phyloP scores from a whole-genome alignment of 2,113 vertebrate genomes.

The Thamnophis sirtalis region DNA sequence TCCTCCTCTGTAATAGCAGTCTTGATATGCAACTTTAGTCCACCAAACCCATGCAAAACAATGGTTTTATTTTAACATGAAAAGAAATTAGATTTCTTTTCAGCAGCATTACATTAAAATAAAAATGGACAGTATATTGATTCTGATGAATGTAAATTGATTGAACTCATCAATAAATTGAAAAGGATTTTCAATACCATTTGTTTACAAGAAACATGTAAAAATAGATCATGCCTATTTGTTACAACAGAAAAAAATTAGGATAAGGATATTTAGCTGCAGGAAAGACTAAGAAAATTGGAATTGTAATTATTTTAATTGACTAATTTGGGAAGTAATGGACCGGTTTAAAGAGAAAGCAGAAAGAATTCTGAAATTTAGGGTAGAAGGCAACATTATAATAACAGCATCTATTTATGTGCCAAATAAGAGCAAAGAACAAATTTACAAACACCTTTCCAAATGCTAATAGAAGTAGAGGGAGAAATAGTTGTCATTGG shows the following conservation, averaged over 20 bases:
- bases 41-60: neutral
- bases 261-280: neutral
- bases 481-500: neutral
- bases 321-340: neutral
- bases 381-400: neutral
- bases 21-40: neutral
- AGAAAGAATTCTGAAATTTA: neutral
- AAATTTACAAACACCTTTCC: neutral
- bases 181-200: neutral
- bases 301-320: neutral
- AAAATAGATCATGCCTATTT: neutral
- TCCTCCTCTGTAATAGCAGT: neutral
- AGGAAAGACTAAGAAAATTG: neutral
- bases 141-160: neutral
- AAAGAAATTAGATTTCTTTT: neutral
- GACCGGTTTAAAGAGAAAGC: neutral
- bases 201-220: neutral
- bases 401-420: neutral
- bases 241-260: neutral
- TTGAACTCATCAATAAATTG: neutral
- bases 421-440: neutral
- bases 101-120: neutral
- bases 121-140: neutral
- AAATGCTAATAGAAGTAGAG: neutral
- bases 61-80: neutral